phyloP scores from a whole-genome alignment of 53 echinoderm and acorn worm genomes.

The Luidia sarsii region DNA sequence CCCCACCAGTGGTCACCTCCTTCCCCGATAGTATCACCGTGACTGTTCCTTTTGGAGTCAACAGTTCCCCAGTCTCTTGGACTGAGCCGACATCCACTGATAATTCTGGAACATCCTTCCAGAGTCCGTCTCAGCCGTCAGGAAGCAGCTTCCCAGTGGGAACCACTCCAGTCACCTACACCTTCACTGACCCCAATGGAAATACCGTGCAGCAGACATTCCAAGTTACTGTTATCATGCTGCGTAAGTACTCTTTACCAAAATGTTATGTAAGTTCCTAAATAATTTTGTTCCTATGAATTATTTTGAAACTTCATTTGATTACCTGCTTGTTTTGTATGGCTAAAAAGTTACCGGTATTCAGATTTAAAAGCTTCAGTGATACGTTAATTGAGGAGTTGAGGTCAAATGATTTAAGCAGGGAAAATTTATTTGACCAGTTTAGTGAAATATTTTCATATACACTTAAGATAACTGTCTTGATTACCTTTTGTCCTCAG shows the following conservation, averaged over 20 bases:
- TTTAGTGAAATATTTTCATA: too few species aligned
- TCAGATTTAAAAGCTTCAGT: too few species aligned
- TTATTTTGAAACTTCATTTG: too few species aligned
- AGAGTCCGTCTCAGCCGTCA: neutral
- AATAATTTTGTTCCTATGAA: neutral
- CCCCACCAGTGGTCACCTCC: slow-evolving; percentile 3
- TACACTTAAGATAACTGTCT: too few species aligned
- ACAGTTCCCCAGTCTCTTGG: slow-evolving; percentile 57
- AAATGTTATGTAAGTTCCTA: too few species aligned
- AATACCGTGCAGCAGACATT: slow-evolving; percentile 33
- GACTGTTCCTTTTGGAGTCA: slow-evolving; percentile 56
- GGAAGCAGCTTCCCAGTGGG: slow-evolving; percentile 15
- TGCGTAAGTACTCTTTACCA: neutral
- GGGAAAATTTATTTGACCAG: too few species aligned
- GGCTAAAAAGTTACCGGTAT: too few species aligned
- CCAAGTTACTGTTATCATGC: slow-evolving; percentile 22
- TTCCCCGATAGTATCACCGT: slow-evolving; percentile 53
- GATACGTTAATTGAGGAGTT: too few species aligned
- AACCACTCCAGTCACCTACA: slow-evolving; percentile 16
- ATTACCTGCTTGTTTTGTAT: too few species aligned
- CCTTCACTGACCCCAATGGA: slow-evolving; percentile 14
- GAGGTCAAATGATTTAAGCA: too few species aligned
- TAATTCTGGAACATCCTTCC: slow-evolving; percentile 56
- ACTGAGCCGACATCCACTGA: slow-evolving; percentile 58
- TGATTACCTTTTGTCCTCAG: neutral